Evolutionary conservation across 2,113 vertebrate species (phyloP).

Genomic region (Gambusia affinis): DNA sequence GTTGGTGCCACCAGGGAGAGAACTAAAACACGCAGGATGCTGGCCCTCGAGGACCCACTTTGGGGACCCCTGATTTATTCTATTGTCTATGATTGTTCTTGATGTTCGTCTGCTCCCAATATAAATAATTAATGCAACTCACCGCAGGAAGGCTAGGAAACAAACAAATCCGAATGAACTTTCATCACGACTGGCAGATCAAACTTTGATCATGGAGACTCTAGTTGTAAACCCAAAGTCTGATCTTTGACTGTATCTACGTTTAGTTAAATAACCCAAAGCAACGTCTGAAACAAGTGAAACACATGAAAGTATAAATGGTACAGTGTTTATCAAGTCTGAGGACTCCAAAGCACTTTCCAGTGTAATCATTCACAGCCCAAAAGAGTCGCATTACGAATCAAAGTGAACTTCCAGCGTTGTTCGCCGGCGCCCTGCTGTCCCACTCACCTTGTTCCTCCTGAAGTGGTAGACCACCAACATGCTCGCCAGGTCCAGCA

Average conservation of each 20-base stretch:
- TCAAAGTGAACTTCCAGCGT: not conserved
- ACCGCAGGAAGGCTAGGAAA: too few relatives aligned
- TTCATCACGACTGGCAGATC: not conserved
- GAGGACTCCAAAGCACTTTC: too few relatives aligned
- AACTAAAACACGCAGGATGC: too few relatives aligned
- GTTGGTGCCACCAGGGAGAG: too few relatives aligned
- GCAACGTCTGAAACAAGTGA: not conserved
- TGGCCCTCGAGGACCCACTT: too few relatives aligned
- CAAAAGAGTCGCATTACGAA: not conserved
- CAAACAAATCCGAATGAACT: too few relatives aligned
- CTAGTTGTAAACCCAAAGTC: not conserved
- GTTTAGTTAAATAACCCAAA: not conserved
- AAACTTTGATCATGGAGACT: not conserved
- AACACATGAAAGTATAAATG: not conserved
- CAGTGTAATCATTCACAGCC: not conserved
- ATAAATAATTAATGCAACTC: too few relatives aligned
- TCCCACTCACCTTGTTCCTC: constrained; percentile 89
- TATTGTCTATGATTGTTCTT: too few relatives aligned
- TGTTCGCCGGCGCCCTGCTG: not conserved
- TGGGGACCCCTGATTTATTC: too few relatives aligned
- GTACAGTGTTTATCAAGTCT: too few relatives aligned
- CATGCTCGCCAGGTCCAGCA: constrained; percentile 91
- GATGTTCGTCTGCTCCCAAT: too few relatives aligned
- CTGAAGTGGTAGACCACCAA: constrained; percentile 92
- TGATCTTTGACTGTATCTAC: not conserved